Conservation (phyloP, 2,113 vertebrate species). For the Mus pahari region DNA sequence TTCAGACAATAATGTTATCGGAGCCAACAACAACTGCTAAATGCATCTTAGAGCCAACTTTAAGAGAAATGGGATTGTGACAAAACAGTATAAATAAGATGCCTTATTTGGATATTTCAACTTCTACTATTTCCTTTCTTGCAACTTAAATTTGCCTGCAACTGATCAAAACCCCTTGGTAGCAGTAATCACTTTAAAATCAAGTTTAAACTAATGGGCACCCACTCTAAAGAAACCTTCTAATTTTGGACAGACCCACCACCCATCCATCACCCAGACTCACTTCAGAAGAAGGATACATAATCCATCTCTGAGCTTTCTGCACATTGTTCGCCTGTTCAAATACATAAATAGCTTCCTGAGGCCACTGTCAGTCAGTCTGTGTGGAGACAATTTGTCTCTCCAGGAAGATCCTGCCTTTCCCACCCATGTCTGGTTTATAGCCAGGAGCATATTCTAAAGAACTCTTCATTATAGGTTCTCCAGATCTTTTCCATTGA, state of each 20-base stretch:
- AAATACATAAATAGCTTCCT: conserved; percentile 50
- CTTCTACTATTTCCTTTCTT: conserved; percentile 66
- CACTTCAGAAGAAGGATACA: conserved; percentile 15
- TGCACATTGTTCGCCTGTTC: conserved; percentile 58
- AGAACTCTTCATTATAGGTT: neutral
- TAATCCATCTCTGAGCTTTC: conserved; percentile 69
- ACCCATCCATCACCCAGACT: conserved; percentile 64
- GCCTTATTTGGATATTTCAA: conserved; percentile 70
- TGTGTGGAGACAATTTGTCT: neutral
- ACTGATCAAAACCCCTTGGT: conserved; percentile 62
- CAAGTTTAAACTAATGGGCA: conserved; percentile 61
- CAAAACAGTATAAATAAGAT: conserved; percentile 64
- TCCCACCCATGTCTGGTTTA: neutral
- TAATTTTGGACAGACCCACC: conserved; percentile 52
- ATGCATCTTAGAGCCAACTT: conserved; percentile 22
- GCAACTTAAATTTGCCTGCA: conserved; percentile 64
- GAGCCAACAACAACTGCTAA: conserved; percentile 68
- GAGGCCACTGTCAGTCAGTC: neutral
- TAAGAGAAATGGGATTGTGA: conserved; percentile 69
- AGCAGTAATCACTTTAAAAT: conserved; percentile 61
- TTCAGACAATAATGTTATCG: conserved; percentile 56
- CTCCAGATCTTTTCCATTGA: neutral
- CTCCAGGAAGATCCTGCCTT: neutral
- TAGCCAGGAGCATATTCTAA: neutral
- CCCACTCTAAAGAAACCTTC: conserved; percentile 42